Percentiles rank a stretch among this genome's conserved stretches.
Evolutionary conservation across 2,797 vertebrate genomes (phyloP).

Genomic region (Scleropages formosus): DNA sequence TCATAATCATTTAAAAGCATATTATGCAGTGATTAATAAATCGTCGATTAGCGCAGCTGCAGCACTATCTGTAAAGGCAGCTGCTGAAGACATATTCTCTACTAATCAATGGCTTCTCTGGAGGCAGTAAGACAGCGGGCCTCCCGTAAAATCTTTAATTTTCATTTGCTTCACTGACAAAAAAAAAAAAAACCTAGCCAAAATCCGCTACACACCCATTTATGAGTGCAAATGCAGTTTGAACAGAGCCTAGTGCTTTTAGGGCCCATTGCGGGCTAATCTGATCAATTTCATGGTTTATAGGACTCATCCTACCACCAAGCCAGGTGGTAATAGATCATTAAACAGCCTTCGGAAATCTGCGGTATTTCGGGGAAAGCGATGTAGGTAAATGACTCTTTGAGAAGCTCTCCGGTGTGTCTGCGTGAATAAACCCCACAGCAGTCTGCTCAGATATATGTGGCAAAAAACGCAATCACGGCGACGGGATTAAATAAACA

Average conservation of each 20-base stretch:
- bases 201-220: constrained; percentile 52
- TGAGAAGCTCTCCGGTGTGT: constrained; percentile 27
- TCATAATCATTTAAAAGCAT: constrained; percentile 32
- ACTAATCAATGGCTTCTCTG: constrained; percentile 44
- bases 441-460: constrained; percentile 36
- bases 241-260: constrained; percentile 54
- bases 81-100: constrained; percentile 46
- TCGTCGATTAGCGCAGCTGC: constrained; percentile 23
- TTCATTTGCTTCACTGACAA: constrained; percentile 40
- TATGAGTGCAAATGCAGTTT: constrained; percentile 52
- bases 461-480: constrained; percentile 28
- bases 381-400: constrained; percentile 45
- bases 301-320: constrained; percentile 53
- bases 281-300: constrained; percentile 75
- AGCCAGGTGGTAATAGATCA: constrained; percentile 65
- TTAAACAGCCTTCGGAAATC: constrained; percentile 60
- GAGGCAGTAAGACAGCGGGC: constrained; percentile 40
- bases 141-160: constrained; percentile 53
- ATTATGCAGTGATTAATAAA: constrained; percentile 32
- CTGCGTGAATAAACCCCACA: constrained; percentile 34
- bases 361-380: constrained; percentile 43
- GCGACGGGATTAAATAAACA: constrained; percentile 14
- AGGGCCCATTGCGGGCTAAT: constrained; percentile 67
- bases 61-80: constrained; percentile 45
- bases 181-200: constrained; percentile 55